A percentile compares a stretch with the other conserved stretches of the same genome.
phyloP scores from a whole-genome alignment of 2,888 invertebrate genomes.

The Tachina grossa region DNA sequence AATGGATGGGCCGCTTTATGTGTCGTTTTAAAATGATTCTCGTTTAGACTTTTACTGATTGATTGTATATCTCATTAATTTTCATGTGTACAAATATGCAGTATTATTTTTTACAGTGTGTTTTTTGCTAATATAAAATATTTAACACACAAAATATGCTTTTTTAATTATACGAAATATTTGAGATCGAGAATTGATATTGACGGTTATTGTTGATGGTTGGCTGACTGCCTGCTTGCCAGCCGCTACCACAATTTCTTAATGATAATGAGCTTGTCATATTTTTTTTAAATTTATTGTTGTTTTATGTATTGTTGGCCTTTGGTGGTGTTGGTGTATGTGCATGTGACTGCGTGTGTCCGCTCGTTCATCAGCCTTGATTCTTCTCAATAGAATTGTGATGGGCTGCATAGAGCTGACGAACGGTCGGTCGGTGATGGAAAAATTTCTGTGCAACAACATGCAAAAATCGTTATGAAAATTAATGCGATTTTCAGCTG shows the following conservation, averaged over 20 bases:
- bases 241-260: constrained; percentile 47
- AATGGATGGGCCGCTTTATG: no score
- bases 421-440: constrained; percentile 3
- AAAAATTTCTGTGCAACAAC: constrained; percentile 57
- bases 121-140: not conserved
- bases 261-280: constrained; percentile 68
- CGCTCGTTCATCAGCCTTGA: constrained; percentile 48
- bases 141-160: constrained; percentile 6
- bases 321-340: not conserved
- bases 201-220: constrained; percentile 58
- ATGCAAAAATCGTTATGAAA: constrained; percentile 65
- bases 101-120: constrained; percentile 15
- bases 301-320: constrained; percentile 17
- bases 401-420: constrained; percentile 33
- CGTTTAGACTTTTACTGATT: no score
- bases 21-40: no score
- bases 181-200: constrained; percentile 54
- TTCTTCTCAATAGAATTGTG: constrained; percentile 30
- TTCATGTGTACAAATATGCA: no score
- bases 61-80: no score
- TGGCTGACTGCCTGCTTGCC: constrained; percentile 45
- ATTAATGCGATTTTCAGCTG: constrained; percentile 23
- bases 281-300: constrained; percentile 56
- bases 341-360: constrained; percentile 24
- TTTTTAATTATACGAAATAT: constrained; percentile 34